These are phyloP conservation scores for Petrocephalus microphthalmus DNA, from an alignment of 2,113 vertebrate species.

Conservation along the genomic window DNA sequence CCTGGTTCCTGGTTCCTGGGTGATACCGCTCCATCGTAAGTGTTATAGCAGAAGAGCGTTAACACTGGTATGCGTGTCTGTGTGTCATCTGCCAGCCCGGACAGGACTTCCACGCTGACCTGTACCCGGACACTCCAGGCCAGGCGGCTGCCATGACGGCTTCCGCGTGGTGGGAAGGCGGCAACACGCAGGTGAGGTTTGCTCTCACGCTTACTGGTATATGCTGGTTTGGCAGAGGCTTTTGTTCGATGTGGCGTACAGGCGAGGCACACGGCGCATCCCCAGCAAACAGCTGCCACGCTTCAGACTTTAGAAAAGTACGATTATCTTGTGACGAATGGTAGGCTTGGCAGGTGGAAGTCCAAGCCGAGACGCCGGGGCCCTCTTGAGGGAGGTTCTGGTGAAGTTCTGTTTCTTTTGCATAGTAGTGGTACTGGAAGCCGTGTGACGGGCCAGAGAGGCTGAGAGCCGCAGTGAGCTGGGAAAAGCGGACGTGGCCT, in stretches of 20 bases:
- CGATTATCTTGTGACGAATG: not conserved
- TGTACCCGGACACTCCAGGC: conserved; percentile 77
- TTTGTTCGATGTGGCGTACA: not conserved
- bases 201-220: not conserved
- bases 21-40: not conserved
- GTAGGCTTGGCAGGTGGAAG: not conserved
- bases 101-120: conserved; percentile 81
- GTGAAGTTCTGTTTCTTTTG: not conserved
- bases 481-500: not conserved
- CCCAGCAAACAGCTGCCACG: not conserved
- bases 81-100: conserved; percentile 51
- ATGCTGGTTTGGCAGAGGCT: not conserved
- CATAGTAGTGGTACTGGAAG: not conserved
- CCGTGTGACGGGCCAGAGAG: not conserved
- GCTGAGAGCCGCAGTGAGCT: not conserved
- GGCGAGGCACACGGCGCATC: not conserved
- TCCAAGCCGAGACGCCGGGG: not conserved
- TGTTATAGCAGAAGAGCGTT: not conserved
- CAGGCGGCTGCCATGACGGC: conserved; percentile 57
- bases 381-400: not conserved
- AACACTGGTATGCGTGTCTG: conserved; percentile 15
- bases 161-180: conserved; percentile 81
- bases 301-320: not conserved
- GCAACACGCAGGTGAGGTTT: conserved; percentile 69
- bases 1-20: too few relatives aligned